A percentile compares a stretch with the other conserved stretches of the same genome.
These are phyloP conservation scores for Andrena flavipes DNA, from an alignment of 2,888 invertebrate species.

Conservation along the genomic window DNA sequence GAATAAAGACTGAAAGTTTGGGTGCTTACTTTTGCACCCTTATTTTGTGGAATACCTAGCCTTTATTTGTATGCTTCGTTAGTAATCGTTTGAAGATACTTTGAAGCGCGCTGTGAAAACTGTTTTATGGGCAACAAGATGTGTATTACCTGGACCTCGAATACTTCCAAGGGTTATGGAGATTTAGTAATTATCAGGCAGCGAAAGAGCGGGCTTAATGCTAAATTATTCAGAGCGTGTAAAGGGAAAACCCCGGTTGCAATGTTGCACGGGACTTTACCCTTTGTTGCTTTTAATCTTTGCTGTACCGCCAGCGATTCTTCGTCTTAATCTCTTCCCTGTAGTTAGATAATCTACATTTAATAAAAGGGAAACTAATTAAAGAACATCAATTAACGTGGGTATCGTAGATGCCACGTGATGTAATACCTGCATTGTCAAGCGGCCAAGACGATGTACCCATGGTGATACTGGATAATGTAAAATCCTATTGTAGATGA, in stretches of 20 bases:
- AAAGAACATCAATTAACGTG: constrained; percentile 44
- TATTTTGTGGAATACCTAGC: no score
- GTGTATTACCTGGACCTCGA: background rate
- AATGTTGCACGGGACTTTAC: constrained; percentile 1
- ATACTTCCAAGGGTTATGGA: constrained; percentile 5
- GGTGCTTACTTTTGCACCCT: no score
- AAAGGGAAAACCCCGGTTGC: background rate
- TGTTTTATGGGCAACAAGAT: background rate
- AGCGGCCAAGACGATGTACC: background rate
- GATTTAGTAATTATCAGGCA: constrained; percentile 11
- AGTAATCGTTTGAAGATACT: background rate
- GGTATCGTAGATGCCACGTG: background rate
- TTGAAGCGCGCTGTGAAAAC: background rate
- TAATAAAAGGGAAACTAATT: constrained; percentile 50
- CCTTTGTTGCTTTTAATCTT: constrained; percentile 27
- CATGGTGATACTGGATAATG: background rate
- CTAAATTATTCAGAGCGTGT: background rate
- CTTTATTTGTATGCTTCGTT: no score
- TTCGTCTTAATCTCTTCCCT: constrained; percentile 16
- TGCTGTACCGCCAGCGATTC: constrained; percentile 20
- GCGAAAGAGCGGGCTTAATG: background rate
- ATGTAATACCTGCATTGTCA: constrained; percentile 23
- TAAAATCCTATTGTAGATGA: background rate
- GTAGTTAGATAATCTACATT: constrained; percentile 46
- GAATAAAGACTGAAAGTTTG: no score